Conservation (phyloP, 2,888 invertebrate genomes). For the Caenorhabditis plicata region DNA sequence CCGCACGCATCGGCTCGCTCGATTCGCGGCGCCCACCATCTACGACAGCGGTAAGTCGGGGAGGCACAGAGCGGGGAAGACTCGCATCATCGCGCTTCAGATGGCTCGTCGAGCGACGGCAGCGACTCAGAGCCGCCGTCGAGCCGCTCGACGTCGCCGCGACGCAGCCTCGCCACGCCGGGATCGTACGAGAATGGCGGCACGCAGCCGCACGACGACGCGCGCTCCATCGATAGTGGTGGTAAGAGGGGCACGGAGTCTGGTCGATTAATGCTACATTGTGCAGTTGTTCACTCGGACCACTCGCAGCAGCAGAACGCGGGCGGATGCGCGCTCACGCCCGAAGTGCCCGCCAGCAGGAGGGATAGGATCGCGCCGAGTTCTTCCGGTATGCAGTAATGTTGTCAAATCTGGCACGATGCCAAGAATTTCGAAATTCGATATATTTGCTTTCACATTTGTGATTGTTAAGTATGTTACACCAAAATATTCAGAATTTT, state of each 20-base stretch:
- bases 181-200: constrained; percentile 41
- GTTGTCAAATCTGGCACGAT: too few species aligned
- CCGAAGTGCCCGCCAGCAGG: too few species aligned
- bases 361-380: too few species aligned
- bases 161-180: constrained; percentile 52
- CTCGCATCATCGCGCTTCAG: too few species aligned
- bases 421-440: too few species aligned
- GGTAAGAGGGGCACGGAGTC: constrained; percentile 39
- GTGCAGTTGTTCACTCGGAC: constrained; percentile 64
- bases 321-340: too few species aligned
- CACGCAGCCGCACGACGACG: constrained; percentile 25
- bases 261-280: constrained; percentile 10
- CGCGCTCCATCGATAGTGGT: constrained; percentile 49
- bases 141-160: constrained; percentile 44
- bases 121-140: constrained; percentile 55
- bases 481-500: too few species aligned
- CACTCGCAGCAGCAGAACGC: constrained; percentile 57
- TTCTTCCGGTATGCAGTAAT: too few species aligned
- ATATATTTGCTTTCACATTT: too few species aligned
- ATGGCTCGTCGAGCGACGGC: too few species aligned
- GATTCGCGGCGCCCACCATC: constrained; percentile 31
- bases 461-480: too few species aligned
- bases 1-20: constrained; percentile 23
- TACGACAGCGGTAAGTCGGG: constrained; percentile 33
- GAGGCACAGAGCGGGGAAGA: too few species aligned